Conservation (phyloP, 2,888 invertebrate genomes). For the Sesia apiformis region DNA sequence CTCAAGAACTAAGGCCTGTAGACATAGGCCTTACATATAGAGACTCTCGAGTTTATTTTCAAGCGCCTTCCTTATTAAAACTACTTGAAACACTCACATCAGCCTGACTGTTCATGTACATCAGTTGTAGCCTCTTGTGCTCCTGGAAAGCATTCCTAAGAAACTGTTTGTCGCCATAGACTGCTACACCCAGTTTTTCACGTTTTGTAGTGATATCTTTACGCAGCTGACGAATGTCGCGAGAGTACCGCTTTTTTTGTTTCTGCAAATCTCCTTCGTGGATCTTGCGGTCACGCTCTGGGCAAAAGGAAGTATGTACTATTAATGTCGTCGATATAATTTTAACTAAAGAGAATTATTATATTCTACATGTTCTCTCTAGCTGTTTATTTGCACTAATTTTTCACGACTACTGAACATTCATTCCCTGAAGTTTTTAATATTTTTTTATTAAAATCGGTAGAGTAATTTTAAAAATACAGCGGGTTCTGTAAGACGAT, state of each 20-base stretch:
- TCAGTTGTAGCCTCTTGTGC: constrained; percentile 73
- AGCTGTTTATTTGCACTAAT: too few relatives aligned
- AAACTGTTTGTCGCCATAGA: constrained; percentile 75
- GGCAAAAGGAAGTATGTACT: too few relatives aligned
- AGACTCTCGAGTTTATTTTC: neutral
- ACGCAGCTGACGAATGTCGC: constrained; percentile 71
- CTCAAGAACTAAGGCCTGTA: neutral
- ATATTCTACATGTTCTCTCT: too few relatives aligned
- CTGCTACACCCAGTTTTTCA: constrained; percentile 71
- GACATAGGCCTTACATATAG: neutral
- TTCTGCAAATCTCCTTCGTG: constrained; percentile 73
- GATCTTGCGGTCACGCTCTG: constrained; percentile 77
- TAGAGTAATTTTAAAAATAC: too few relatives aligned
- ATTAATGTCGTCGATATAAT: too few relatives aligned
- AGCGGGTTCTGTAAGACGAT: too few relatives aligned
- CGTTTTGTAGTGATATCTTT: constrained; percentile 72
- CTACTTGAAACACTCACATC: constrained; percentile 32
- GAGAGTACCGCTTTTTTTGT: constrained; percentile 65
- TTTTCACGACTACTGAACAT: too few relatives aligned
- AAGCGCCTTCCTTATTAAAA: too few relatives aligned
- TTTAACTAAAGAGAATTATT: too few relatives aligned
- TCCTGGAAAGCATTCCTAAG: constrained; percentile 73
- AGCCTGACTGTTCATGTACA: constrained; percentile 70
- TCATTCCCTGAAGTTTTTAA: too few relatives aligned
- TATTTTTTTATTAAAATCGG: too few relatives aligned